phyloP scores from a whole-genome alignment of 2,113 vertebrate species.

The Micronycteris hirsuta region DNA sequence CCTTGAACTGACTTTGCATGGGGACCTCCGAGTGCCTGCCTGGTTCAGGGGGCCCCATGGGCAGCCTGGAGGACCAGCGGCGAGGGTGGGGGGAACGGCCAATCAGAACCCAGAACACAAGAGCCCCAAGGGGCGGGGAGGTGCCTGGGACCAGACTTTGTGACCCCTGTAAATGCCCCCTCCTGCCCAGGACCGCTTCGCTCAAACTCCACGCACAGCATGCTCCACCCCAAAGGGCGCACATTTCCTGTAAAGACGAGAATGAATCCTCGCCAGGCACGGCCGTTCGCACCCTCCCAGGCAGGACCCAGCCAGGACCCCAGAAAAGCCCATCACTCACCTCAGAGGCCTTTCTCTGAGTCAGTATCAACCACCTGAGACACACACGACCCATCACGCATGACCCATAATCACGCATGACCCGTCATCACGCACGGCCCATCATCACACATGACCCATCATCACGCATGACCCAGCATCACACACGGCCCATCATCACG shows the following conservation, averaged over 20 bases:
- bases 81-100: too few species aligned
- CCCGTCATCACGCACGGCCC: too few species aligned
- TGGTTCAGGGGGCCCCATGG: rapidly evolving
- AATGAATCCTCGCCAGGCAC: not conserved
- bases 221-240: not conserved
- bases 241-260: not conserved
- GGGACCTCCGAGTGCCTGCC: not conserved
- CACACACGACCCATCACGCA: too few species aligned
- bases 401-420: too few species aligned
- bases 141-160: not conserved
- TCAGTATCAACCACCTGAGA: not conserved
- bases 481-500: rapidly evolving
- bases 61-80: rapidly evolving
- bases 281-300: not conserved
- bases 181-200: not conserved
- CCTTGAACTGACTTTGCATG: not conserved
- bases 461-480: too few species aligned
- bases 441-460: too few species aligned
- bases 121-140: not conserved
- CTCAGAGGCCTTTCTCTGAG: not conserved
- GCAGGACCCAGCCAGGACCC: not conserved
- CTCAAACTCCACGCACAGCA: too few species aligned
- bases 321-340: not conserved
- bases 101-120: not conserved
- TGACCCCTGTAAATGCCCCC: rapidly evolving